A percentile compares a stretch with the other conserved stretches of the same genome.
phyloP scores from a whole-genome alignment of 2,888 invertebrate genomes.

The Empis stercorea region DNA sequence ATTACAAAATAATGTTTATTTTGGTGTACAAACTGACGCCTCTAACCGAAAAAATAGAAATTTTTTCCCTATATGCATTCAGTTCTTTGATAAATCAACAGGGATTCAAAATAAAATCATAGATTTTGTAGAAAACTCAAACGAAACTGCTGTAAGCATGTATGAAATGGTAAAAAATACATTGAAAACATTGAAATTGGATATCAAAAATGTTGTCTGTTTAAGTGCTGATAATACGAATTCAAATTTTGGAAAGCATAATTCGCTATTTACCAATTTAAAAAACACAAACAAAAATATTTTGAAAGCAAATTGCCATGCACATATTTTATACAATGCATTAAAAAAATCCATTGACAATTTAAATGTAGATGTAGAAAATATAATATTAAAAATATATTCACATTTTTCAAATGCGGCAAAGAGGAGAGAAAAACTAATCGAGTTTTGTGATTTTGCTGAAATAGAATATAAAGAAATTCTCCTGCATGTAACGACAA shows the following conservation, averaged over 20 bases:
- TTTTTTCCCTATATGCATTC: constrained; percentile 2
- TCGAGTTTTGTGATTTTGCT: constrained; percentile 5
- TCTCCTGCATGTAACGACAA: constrained; percentile 6
- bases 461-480: constrained; percentile 7
- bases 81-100: constrained; percentile 5
- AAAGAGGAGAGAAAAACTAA: constrained; percentile 4
- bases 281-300: constrained; percentile 5
- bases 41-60: constrained; percentile 6
- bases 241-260: constrained; percentile 4
- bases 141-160: constrained; percentile 4
- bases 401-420: constrained; percentile 3
- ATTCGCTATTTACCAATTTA: constrained; percentile 3
- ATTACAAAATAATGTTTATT: neutral
- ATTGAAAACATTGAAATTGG: constrained; percentile 1
- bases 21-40: constrained; percentile 4
- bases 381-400: constrained; percentile 7
- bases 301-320: too few species aligned
- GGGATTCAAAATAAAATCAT: constrained; percentile 6
- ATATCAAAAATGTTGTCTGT: constrained; percentile 3
- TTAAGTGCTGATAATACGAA: constrained; percentile 4
- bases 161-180: constrained; percentile 4
- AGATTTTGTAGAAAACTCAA: constrained; percentile 2
- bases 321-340: constrained; percentile 6
- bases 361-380: constrained; percentile 6
- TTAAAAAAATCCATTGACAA: constrained; percentile 4